Percentiles rank a stretch among this genome's conserved stretches.
These are phyloP conservation scores for Orius laevigatus DNA, from an alignment of 1,140 invertebrate genomes.

Conservation along the genomic window DNA sequence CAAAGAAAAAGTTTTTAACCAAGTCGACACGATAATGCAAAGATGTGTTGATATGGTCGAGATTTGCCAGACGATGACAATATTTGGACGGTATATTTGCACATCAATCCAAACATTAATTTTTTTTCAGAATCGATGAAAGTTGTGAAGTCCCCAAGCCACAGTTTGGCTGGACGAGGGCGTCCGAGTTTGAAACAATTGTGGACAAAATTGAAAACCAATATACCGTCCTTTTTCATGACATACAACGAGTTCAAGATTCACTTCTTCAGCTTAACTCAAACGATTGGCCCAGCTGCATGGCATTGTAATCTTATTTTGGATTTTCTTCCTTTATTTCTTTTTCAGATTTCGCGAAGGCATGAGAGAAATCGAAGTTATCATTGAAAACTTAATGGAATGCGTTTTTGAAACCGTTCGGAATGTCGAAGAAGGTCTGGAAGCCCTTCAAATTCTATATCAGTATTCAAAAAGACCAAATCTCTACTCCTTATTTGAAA, in stretches of 20 bases:
- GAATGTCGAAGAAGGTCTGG: constrained; percentile 53
- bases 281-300: constrained; percentile 55
- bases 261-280: constrained; percentile 55
- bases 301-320: constrained; percentile 31
- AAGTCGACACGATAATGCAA: constrained; percentile 68
- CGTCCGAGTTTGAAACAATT: constrained; percentile 50
- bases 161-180: constrained; percentile 44
- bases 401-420: constrained; percentile 46
- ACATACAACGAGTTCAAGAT: constrained; percentile 37
- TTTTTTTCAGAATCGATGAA: constrained; percentile 38
- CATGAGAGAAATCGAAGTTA: constrained; percentile 49
- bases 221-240: constrained; percentile 46
- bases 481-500: constrained; percentile 39
- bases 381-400: constrained; percentile 51
- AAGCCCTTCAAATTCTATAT: constrained; percentile 46
- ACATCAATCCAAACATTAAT: constrained; percentile 1
- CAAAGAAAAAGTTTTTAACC: constrained; percentile 48
- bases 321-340: not conserved
- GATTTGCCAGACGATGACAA: constrained; percentile 60
- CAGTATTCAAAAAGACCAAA: constrained; percentile 50
- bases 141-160: constrained; percentile 37
- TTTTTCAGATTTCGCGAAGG: constrained; percentile 35
- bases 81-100: constrained; percentile 42
- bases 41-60: constrained; percentile 70
- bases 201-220: constrained; percentile 55